Conservation (phyloP, 1,140 invertebrate genomes). For the Ceratoteleas bidentatus region DNA sequence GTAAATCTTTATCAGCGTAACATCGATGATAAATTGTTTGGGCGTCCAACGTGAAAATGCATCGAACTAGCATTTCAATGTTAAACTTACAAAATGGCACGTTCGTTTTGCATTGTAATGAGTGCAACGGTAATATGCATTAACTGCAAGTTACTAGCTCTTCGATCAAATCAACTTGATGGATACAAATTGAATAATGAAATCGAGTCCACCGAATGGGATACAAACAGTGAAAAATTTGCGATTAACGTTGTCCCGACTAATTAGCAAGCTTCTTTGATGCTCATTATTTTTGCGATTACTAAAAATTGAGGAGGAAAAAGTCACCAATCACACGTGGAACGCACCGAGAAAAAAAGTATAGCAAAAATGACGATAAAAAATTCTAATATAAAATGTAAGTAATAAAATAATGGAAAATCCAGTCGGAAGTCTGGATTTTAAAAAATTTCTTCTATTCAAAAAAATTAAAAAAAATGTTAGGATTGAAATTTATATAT, state of each 20-base stretch:
- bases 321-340: constrained; percentile 43
- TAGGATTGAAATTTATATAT: too few relatives aligned
- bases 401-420: too few relatives aligned
- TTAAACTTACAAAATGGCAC: constrained; percentile 3
- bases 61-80: constrained; percentile 6
- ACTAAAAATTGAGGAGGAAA: constrained; percentile 23
- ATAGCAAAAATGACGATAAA: too few relatives aligned
- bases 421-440: too few relatives aligned
- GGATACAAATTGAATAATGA: not conserved
- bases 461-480: too few relatives aligned
- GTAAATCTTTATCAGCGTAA: constrained; percentile 9
- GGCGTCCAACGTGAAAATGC: not conserved
- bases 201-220: too few relatives aligned
- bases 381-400: not conserved
- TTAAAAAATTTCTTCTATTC: too few relatives aligned
- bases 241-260: not conserved
- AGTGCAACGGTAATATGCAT: constrained; percentile 12
- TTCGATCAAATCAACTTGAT: constrained; percentile 2
- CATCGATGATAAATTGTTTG: constrained; percentile 21
- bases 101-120: constrained; percentile 1
- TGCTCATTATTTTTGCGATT: constrained; percentile 32
- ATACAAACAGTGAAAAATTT: not conserved
- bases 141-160: constrained; percentile 9
- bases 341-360: not conserved
- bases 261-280: not conserved